A percentile compares a stretch with the other conserved stretches of the same genome.
phyloP scores from a whole-genome alignment of 2,113 vertebrate genomes.

The Donacobius atricapilla region DNA sequence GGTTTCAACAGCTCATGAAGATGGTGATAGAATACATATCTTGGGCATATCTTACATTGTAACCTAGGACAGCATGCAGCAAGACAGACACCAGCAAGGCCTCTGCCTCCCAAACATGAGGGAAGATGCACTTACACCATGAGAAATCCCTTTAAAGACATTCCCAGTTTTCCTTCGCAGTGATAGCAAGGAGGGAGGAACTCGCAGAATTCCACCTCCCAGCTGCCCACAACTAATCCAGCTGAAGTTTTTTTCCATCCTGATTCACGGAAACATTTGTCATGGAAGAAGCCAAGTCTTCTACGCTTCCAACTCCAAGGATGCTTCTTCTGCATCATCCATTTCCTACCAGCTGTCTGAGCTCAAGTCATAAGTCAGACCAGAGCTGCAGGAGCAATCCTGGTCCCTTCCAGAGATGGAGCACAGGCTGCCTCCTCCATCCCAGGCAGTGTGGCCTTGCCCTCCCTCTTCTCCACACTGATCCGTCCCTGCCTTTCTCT shows the following conservation, averaged over 20 bases:
- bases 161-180: not conserved
- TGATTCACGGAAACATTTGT: constrained; percentile 9
- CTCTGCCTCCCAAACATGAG: not conserved
- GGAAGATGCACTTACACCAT: not conserved
- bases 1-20: no score
- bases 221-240: not conserved
- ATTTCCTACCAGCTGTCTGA: not conserved
- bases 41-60: no score
- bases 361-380: not conserved
- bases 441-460: not conserved
- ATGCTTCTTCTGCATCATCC: not conserved
- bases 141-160: not conserved
- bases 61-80: no score
- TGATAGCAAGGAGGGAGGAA: not conserved
- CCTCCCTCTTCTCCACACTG: not conserved
- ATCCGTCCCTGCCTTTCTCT: not conserved
- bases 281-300: not conserved
- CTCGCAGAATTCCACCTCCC: not conserved
- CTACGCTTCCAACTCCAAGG: not conserved
- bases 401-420: not conserved
- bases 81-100: not conserved
- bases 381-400: not conserved
- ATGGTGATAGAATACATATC: no score
- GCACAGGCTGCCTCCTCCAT: not conserved
- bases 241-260: not conserved